Base-by-base conservation (phyloP, 2,888 invertebrate genomes). In the Zaprionus obscuricornis region DNA sequence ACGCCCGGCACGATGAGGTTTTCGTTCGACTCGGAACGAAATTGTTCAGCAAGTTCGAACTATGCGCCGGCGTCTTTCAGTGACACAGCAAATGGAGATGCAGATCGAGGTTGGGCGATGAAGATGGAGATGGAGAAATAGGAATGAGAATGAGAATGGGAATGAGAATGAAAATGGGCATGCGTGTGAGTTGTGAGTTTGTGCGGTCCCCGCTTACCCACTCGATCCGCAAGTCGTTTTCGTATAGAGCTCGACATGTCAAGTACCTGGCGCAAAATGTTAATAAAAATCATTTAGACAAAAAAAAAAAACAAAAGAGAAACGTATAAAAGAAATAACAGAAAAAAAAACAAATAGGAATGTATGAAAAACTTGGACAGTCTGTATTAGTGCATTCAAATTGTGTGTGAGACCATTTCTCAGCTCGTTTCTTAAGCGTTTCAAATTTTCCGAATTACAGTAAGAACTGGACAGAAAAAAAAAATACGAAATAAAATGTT, bases 381-480 rank as follows among this genome's bases (percentile, higher is more conserved):
- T 57, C n/a, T n/a, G n/a, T n/a, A n/a, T n/a, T n/a, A n/a, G 58
- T 68, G 65, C 65, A 66, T 57, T 79, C 56, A 75, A 85, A 85
- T 83, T 63, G 85, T 83, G 84, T 83, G 85, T 79, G 74, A 83
- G 81, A 79, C 72, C 76, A 74, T 83, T 82, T 85, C 83, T 82
- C 82, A 85, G 82, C 83, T 82, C 82, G 74, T 85, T 85, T 85
- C 79, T 79, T 85, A 82, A 82, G 81, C 85, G 82, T 85, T 82
- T 83, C 85, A 73, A 85, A 82, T 85, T 85, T 71, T 78, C 77
- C 70, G 64, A 75, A 69, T 66, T 63, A 71, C 56, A 27, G 47
- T 33, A 18, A 65, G 34, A 55, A 58, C 4, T 36, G n/a, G n/a
- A 36, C 14, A 60, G 18, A 37, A 47, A 55, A 26, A 57, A 51